Evolutionary conservation across 2,797 vertebrate species (phyloP), one percentile per base, ranked within the genome.

Genomic region (Sarcoramphus papa): DNA sequence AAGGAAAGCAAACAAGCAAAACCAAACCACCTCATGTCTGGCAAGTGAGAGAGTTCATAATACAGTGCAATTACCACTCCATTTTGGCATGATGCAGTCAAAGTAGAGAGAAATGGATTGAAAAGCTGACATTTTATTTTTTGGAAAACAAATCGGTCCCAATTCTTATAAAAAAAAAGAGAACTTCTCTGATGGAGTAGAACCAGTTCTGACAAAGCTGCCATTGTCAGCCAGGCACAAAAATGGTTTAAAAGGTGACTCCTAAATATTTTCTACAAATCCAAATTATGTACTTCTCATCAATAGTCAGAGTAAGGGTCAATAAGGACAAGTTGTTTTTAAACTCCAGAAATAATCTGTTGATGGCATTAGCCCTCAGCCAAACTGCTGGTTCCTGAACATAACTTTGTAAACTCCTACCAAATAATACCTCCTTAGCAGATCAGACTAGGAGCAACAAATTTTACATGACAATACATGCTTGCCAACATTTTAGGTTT

Each of bases 1-100:
- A 94, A 96, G 68, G 77, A 90, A 88, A 90, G 78, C 84, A 91
- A 91, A 95, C 92, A 81, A 90, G 65, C 88, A 92, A 93, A 95
- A 86, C 40, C 83, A 91, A 88, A 92, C 62, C 62, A 95, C 62
- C 37, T 90, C 69, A 12, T 31, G 54, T 78, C 96, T 93, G 85
- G 73, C 91, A 85, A 93, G 77, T 59, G 62, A 93, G 89, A 69
- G 75, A 95, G 86, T 82, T 87, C 12, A 3, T 75, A 95, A 93
- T 35, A 93, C 83, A 93, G 95, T 93, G 84, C 94, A 96, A 93
- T 82, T 92, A 68, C 68, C 73, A 68, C 85, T 96, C 93, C 0
- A 2, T 85, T 96, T 93, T 94, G 96, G 94, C 96, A 94, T 93
- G 85, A 86, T 57, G 92, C 59, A 54, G 65, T 65, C 68, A 31